These are phyloP conservation scores for Blera fallax DNA, from an alignment of 2,888 invertebrate genomes.

Conservation along the genomic window DNA sequence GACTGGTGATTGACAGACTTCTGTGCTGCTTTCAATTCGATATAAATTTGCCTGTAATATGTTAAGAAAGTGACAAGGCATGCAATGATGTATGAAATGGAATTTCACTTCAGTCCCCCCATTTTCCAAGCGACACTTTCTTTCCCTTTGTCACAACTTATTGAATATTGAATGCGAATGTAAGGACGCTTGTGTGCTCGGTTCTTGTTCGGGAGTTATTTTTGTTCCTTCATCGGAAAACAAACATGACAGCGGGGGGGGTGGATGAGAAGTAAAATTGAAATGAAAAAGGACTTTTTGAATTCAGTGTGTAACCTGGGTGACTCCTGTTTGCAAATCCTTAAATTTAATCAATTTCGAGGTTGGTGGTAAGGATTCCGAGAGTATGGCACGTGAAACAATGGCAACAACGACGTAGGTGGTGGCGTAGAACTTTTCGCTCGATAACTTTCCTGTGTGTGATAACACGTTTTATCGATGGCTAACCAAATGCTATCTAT, in stretches of 20 bases:
- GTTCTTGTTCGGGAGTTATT: not conserved
- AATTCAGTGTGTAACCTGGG: slow-evolving; percentile 23
- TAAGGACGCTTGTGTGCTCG: slow-evolving; percentile 1
- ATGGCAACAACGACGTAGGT: not conserved
- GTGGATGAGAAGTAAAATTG: slow-evolving; percentile 14
- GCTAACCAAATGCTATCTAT: slow-evolving; percentile 32
- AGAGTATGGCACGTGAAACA: not conserved
- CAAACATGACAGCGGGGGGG: slow-evolving; percentile 6
- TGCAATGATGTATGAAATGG: slow-evolving; percentile 54
- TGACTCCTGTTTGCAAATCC: slow-evolving; percentile 9
- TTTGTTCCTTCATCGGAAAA: slow-evolving; percentile 10
- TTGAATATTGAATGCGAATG: slow-evolving; percentile 43
- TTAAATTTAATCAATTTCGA: slow-evolving; percentile 47
- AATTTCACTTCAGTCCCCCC: slow-evolving; percentile 3
- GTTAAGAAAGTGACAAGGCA: slow-evolving; percentile 44
- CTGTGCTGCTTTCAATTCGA: slow-evolving; percentile 29
- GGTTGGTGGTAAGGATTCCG: not conserved
- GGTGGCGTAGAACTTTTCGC: not conserved
- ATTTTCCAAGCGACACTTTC: slow-evolving; percentile 21
- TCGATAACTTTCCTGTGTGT: slow-evolving; percentile 13
- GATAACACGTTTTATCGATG: slow-evolving; percentile 50
- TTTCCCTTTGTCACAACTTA: slow-evolving; percentile 45
- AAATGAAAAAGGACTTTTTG: slow-evolving; percentile 28
- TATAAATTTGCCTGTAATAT: slow-evolving; percentile 50
- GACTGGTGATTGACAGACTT: slow-evolving; percentile 55